Conservation (phyloP, 2,113 vertebrate genomes). For the Pipa parva region DNA sequence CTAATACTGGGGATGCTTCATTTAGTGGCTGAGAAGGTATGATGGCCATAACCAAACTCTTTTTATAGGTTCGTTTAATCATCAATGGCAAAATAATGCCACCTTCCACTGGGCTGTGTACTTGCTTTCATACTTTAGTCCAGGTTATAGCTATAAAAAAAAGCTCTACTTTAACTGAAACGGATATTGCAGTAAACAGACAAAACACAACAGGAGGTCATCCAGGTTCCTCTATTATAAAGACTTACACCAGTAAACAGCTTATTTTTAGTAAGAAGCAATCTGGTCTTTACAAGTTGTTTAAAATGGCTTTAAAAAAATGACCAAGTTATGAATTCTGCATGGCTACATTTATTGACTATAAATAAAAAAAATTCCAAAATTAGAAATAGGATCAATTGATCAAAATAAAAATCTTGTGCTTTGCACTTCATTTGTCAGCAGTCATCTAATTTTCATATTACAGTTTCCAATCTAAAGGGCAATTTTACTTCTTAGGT, state of each 20-base stretch:
- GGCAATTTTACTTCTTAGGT: too few species aligned
- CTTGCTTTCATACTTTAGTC: not conserved
- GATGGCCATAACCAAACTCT: too few species aligned
- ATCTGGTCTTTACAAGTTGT: not conserved
- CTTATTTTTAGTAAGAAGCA: too few species aligned
- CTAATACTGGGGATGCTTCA: too few species aligned
- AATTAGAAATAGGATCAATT: not conserved
- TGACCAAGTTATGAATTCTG: too few species aligned
- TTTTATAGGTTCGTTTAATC: too few species aligned
- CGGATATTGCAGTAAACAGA: not conserved
- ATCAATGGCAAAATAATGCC: too few species aligned
- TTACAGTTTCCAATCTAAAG: not conserved
- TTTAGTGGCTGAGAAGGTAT: too few species aligned
- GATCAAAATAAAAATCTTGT: not conserved
- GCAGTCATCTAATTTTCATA: not conserved
- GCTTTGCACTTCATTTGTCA: not conserved
- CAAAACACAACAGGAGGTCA: conserved; percentile 1
- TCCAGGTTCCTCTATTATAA: not conserved
- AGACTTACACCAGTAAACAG: not conserved
- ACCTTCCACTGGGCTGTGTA: too few species aligned
- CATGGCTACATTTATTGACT: not conserved
- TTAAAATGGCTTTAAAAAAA: too few species aligned
- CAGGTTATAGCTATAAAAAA: not conserved
- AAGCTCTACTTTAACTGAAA: not conserved
- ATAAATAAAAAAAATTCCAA: not conserved